Evolutionary conservation across 2,797 vertebrate species (phyloP).

Genomic region (Cossypha caffra): DNA sequence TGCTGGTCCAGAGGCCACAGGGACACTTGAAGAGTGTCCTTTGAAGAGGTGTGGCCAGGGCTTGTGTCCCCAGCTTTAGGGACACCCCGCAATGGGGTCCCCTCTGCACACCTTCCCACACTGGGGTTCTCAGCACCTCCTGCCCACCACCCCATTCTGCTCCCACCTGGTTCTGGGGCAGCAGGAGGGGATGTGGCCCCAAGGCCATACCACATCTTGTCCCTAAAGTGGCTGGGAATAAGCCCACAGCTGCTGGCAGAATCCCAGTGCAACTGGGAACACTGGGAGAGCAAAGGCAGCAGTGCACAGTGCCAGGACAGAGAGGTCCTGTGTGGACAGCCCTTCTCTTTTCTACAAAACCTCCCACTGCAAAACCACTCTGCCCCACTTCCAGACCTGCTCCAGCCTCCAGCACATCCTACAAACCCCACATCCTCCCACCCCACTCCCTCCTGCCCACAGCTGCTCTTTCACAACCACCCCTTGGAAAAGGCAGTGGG

Average conservation of each 20-base stretch:
- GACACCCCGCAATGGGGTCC: fast-evolving
- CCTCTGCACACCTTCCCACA: fast-evolving
- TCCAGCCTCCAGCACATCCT: background rate
- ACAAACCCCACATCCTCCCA: fast-evolving
- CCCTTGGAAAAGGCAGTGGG: fast-evolving
- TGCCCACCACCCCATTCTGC: background rate
- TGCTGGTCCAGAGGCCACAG: background rate
- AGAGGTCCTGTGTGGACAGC: fast-evolving
- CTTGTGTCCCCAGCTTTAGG: background rate
- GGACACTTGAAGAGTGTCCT: background rate
- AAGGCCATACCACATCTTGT: fast-evolving
- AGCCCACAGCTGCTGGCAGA: background rate
- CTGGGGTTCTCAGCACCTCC: background rate
- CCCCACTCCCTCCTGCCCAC: fast-evolving
- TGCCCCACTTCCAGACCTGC: fast-evolving
- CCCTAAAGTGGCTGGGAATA: background rate
- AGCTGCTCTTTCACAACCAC: fast-evolving
- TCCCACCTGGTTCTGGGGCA: background rate
- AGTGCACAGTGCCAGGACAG: fast-evolving
- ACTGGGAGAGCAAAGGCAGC: background rate
- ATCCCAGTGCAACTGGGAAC: background rate
- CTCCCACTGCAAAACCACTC: background rate
- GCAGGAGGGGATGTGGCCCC: fast-evolving
- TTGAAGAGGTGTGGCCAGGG: background rate
- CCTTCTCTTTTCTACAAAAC: background rate